Evolutionary conservation across 2,797 vertebrate genomes (phyloP), one percentile per base, ranked within the genome.

Genomic region (Melanotaenia pygmaea): DNA sequence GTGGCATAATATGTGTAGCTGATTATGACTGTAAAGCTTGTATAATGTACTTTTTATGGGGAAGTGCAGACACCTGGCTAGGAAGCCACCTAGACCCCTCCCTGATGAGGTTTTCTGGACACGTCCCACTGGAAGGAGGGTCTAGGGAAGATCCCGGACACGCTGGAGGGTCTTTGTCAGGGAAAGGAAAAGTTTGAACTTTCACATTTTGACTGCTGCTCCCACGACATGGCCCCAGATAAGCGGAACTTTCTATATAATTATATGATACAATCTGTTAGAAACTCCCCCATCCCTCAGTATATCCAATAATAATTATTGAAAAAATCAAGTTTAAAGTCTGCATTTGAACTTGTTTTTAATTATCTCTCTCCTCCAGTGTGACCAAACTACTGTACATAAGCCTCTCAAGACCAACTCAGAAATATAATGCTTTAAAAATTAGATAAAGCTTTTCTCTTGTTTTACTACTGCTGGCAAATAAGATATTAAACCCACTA

Each of bases 191-290:
- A 34, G 32, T 34, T 4, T 34, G 1, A 34, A 8, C 32, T 34
- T 34, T 4, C 32, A 7, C 6, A 6, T 34, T 34, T 34, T 34
- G 32, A 4, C 32, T 8, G 5, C 32, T 8, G 7, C 32, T 34
- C 32, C 32, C 32, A 34, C 6, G 7, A 34, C 32, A 34, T 34
- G 32, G 7, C 32, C 37, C 37, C 11, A 10, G 37, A 37, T 12
- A 37, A 37, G 37, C 37, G 8, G 37, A 37, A 10, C 47, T 8
- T 11, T 51, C 3, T 7, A 62, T 7, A 45, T 28, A 13, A 10
- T 22, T 22, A 62, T 30, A 63, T 74, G 74, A 79, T 77, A 72
- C 62, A 86, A 83, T 38, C 26, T 63, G 59, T 57, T 40, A 76
- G 77, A 65, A 83, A 83, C 38, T 26, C 63, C 32, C 32, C 7